phyloP scores from a whole-genome alignment of 1,140 invertebrate genomes.

The Plectrocnemia conspersa region DNA sequence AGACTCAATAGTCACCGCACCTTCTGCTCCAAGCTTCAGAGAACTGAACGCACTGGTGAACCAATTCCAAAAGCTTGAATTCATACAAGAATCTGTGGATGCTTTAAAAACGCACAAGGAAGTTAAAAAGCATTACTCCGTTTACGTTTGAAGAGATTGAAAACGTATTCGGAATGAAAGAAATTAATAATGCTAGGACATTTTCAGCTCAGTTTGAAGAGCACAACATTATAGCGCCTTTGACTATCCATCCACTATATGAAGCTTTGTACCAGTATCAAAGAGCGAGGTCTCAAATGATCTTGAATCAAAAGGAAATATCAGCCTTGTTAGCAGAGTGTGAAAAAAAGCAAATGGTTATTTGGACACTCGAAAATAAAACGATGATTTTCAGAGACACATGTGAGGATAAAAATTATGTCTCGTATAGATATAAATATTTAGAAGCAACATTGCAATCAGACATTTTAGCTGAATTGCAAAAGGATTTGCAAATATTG shows the following conservation, averaged over 20 bases:
- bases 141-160: constrained; percentile 31
- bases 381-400: constrained; percentile 6
- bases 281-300: constrained; percentile 20
- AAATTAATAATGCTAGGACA: constrained; percentile 13
- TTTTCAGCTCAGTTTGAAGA: constrained; percentile 27
- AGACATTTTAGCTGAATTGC: constrained; percentile 17
- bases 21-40: constrained; percentile 15
- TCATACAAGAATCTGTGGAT: background rate
- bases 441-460: constrained; percentile 22
- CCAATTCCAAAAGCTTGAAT: constrained; percentile 15
- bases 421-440: constrained; percentile 15
- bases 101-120: no score
- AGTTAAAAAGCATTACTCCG: no score
- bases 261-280: constrained; percentile 31
- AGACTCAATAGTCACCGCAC: constrained; percentile 5
- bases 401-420: constrained; percentile 22
- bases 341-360: constrained; percentile 10
- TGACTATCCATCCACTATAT: constrained; percentile 23
- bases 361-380: constrained; percentile 25
- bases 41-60: constrained; percentile 14
- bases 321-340: constrained; percentile 3
- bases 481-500: constrained; percentile 21
- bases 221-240: constrained; percentile 23
- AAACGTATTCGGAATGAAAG: constrained; percentile 27
- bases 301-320: constrained; percentile 26